Percentiles rank a stretch among this genome's conserved stretches.
Conservation (phyloP, 2,113 vertebrate species). For the Myiagra hebetior region DNA sequence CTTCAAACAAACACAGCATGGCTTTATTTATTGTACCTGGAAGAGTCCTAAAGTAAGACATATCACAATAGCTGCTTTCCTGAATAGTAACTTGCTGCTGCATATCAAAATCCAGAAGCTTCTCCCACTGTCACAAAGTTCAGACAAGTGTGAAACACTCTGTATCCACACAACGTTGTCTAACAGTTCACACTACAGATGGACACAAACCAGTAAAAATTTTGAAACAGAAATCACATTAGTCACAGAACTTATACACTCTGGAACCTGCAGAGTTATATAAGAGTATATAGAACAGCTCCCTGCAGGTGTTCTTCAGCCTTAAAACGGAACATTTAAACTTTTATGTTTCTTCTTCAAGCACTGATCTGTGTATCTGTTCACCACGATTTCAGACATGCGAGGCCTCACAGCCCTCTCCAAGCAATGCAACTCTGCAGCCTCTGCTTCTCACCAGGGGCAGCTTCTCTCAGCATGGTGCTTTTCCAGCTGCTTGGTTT, state of each 20-base stretch:
- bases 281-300: too few species aligned
- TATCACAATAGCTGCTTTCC: background rate
- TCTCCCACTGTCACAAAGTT: background rate
- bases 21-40: background rate
- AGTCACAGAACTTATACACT: fast-evolving
- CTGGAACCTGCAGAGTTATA: too few species aligned
- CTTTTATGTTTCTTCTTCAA: fast-evolving
- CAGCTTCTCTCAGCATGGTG: background rate
- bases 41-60: background rate
- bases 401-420: background rate
- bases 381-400: fast-evolving
- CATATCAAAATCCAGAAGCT: background rate
- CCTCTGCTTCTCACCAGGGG: fast-evolving
- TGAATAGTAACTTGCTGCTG: background rate
- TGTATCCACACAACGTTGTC: fast-evolving
- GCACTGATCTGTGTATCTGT: fast-evolving
- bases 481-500: too few species aligned
- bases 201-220: background rate
- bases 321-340: background rate
- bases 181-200: background rate
- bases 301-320: background rate
- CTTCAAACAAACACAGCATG: background rate
- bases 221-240: background rate
- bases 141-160: background rate
- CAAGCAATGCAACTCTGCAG: background rate